These are phyloP conservation scores for Carcina quercana DNA, from an alignment of 2,888 invertebrate genomes.

Conservation along the genomic window DNA sequence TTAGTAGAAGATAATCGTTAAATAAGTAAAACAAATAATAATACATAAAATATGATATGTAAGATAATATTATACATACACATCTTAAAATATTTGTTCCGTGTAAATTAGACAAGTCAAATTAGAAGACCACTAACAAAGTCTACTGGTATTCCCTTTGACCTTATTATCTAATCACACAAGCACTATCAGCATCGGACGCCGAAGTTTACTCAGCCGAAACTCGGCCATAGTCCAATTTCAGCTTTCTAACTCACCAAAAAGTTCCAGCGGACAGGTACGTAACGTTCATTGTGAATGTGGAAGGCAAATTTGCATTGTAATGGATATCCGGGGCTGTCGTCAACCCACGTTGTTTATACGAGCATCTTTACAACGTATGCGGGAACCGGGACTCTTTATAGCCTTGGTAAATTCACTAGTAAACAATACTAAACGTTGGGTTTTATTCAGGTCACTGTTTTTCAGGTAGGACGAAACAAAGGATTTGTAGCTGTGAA, in stretches of 20 bases:
- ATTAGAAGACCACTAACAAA: no score
- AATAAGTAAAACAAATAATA: no score
- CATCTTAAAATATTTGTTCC: no score
- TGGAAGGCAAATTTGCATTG: conserved; percentile 59
- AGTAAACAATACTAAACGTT: conserved; percentile 23
- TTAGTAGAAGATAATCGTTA: no score
- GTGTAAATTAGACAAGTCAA: no score
- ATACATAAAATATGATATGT: no score
- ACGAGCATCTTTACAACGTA: conserved; percentile 37
- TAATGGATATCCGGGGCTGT: conserved; percentile 51
- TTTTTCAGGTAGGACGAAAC: conserved; percentile 1
- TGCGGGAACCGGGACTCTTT: conserved; percentile 27
- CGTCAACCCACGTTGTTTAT: conserved; percentile 39
- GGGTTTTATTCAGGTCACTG: conserved; percentile 6
- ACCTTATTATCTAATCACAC: no score
- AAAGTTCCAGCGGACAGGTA: conserved; percentile 50
- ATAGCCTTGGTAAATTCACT: conserved; percentile 29
- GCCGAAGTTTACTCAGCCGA: conserved; percentile 14
- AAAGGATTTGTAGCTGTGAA: no score
- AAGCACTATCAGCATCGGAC: no score
- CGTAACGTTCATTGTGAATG: conserved; percentile 54
- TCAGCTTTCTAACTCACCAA: conserved; percentile 44
- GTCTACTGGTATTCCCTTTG: no score
- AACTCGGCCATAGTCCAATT: conserved; percentile 55
- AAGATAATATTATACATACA: no score